Evolutionary conservation across 2,113 vertebrate species (phyloP).

Genomic region (Panurus biarmicus): DNA sequence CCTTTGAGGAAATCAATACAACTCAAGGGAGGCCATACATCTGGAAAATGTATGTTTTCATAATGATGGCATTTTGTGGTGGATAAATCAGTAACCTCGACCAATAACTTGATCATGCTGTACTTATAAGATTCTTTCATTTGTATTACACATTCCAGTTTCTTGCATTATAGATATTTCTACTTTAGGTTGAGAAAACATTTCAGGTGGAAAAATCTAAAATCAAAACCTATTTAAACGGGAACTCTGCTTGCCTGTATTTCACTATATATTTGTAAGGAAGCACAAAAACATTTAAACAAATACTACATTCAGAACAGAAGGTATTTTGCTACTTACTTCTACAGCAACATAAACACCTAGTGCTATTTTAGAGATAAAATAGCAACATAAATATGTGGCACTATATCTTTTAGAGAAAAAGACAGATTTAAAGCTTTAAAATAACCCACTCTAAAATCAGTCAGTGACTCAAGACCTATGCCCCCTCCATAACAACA

Average conservation of each 20-base stretch:
- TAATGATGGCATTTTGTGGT: neutral
- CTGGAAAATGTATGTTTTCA: neutral
- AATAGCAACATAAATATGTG: neutral
- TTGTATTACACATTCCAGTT: neutral
- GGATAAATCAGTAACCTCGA: neutral
- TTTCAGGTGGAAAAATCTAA: neutral
- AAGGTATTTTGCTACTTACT: neutral
- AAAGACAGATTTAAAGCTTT: neutral
- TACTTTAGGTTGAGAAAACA: neutral
- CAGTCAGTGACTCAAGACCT: neutral
- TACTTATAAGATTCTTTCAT: neutral
- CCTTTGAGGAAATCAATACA: neutral
- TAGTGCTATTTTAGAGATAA: neutral
- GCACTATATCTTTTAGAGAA: neutral
- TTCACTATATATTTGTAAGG: neutral
- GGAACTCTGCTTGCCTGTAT: neutral
- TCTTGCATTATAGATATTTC: neutral
- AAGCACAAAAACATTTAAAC: neutral
- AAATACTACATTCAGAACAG: neutral
- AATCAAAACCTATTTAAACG: neutral
- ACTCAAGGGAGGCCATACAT: neutral
- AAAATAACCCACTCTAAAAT: neutral
- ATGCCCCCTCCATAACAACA: neutral
- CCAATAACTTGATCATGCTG: neutral
- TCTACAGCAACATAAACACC: neutral